Percentiles rank a stretch among this genome's conserved stretches.
These are phyloP conservation scores for Chaenogobius annularis DNA, from an alignment of 2,113 vertebrate species.

Conservation along the genomic window DNA sequence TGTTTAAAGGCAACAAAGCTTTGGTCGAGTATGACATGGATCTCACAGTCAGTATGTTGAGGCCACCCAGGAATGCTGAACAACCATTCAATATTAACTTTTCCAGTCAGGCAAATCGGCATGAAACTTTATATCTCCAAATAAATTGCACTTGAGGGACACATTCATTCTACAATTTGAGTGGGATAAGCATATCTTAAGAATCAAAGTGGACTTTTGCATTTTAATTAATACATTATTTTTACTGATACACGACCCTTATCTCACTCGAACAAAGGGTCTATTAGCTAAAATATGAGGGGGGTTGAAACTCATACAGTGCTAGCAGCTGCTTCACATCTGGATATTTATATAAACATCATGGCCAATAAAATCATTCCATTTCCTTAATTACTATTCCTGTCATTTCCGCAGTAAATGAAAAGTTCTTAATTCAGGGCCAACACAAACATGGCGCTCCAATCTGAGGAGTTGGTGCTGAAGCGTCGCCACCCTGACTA, in stretches of 20 bases:
- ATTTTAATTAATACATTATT: constrained; percentile 26
- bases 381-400: constrained; percentile 86
- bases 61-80: constrained; percentile 73
- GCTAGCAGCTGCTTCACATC: constrained; percentile 84
- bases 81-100: constrained; percentile 71
- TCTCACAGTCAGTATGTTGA: constrained; percentile 42
- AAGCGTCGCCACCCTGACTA: constrained; percentile 64
- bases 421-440: constrained; percentile 79
- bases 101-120: constrained; percentile 69
- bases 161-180: constrained; percentile 50
- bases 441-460: constrained; percentile 74
- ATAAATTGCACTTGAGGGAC: constrained; percentile 63
- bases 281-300: constrained; percentile 46
- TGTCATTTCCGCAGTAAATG: constrained; percentile 85
- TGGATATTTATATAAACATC: constrained; percentile 84
- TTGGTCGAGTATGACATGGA: constrained; percentile 27
- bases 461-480: constrained; percentile 58
- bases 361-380: constrained; percentile 83
- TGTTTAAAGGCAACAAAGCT: constrained; percentile 39
- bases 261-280: constrained; percentile 61
- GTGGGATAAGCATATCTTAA: constrained; percentile 30
- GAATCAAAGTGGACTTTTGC: constrained; percentile 48
- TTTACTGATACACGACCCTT: constrained; percentile 34
- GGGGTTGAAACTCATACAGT: constrained; percentile 63
- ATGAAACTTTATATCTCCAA: constrained; percentile 71